Base-by-base conservation (phyloP, 2,888 invertebrate genomes). In the Criorhina ranunculi region DNA sequence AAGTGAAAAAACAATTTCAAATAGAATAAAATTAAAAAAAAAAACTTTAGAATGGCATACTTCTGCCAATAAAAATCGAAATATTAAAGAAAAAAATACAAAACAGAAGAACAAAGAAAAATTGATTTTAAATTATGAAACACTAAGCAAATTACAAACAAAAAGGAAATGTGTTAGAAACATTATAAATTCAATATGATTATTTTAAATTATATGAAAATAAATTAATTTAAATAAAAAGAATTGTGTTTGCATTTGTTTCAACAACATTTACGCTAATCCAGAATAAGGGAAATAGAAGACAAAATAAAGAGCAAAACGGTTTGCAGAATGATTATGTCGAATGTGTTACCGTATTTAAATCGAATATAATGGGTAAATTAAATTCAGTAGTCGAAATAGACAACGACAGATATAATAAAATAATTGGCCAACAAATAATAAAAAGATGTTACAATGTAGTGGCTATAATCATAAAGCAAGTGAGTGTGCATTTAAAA, bases 141-240 rank as follows among this genome's bases (percentile, higher is more conserved):
- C 62, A 73, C 62, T 53, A 62, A 42, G 60, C 51, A 62, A 72
- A 62, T 60, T 62, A 60, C 40, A 51, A 46, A 73, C 17, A 46
- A 64, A 29, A 67, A 51, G 51, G 15, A 64, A 53, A 73, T 33
- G 60, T 77, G 67, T 77, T 76, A n/a, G n/a, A n/a, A n/a, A 57
- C 44, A 66, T 66, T 64, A 24, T 64, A 55, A 64, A 76, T 76
- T 67, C 67, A 69, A 67, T 69, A 60, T 44, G 67, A 77, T 76
- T 76, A 67, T 77, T 77, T 77, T 67, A 60, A 77, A 67, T 67
- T 69, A 60, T 51, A 67, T 60, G 51, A 77, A 69, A 69, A 77
- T 77, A 77, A 69, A 77, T 69, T 76, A 67, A 76, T 67, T 76
- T 67, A 51, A 76, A 67, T 67, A 51, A 77, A 53, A 62, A 46